Base-by-base conservation (phyloP, 1,140 invertebrate species). In the Scaptomyza pallida region DNA sequence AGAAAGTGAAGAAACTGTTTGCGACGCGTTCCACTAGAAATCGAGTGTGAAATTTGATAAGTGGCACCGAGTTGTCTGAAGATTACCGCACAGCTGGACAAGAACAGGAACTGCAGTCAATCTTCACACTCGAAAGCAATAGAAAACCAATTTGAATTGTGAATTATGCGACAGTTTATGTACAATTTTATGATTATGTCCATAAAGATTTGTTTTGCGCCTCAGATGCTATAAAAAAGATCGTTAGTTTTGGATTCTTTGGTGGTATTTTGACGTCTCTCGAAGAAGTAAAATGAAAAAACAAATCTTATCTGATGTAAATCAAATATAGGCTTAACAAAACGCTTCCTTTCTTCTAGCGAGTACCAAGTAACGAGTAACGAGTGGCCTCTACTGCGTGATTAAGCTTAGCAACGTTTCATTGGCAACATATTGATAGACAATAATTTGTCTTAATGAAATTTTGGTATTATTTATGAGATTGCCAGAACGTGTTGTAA, bases 401-500 rank as follows among this genome's bases (percentile, higher is more conserved):
- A 41, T 37, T 35, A 33, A 45, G 48, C 6, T 40, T 5, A 51
- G 26, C 15, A 44, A 12, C 45, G 40, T 51, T 26, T 21, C 56
- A 54, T 41, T 74, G 85, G 85, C 85, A 89, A 89, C 85, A 89
- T 89, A 89, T 89, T 89, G 85, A 89, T 83, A 89, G 86, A 89
- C 86, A 89, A 89, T 89, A 89, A 89, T 89, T 89, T 89, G 85
- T 89, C 86, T 89, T 89, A 89, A 89, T 89, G 85, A 89, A 89
- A 89, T 89, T 89, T 89, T 71, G 60, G 48, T 62, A 64, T 89
- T 78, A 89, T 89, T 89, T 89, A 89, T 89, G 85, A 85, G 79
- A 89, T 89, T 82, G 80, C 61, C 63, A 52, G 45, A 76, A 89
- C 83, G 85, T 89, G 86, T 65, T 56, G 60, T 57, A 67, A 60